These are phyloP conservation scores for Diadema setosum DNA, from an alignment of 35 echinoderm and acorn worm genomes.

Conservation along the genomic window DNA sequence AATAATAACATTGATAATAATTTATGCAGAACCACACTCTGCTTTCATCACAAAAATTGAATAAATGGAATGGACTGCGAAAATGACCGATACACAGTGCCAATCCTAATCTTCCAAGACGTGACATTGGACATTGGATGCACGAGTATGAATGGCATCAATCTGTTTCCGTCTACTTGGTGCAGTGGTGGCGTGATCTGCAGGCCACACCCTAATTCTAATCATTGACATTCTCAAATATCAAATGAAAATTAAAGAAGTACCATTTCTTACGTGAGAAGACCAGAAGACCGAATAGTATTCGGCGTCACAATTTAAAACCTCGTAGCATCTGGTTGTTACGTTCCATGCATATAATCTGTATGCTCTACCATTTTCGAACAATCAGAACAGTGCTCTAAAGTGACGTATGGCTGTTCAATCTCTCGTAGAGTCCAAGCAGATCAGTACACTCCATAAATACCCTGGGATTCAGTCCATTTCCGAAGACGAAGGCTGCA, in stretches of 20 bases:
- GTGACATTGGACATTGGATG: background rate
- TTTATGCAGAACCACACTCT: background rate
- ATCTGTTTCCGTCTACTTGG: background rate
- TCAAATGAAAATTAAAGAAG: no score
- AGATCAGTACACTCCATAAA: background rate
- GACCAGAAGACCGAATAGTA: background rate
- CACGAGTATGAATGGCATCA: background rate
- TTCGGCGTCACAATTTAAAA: background rate
- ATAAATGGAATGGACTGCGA: background rate
- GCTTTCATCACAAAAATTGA: background rate
- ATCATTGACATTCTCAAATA: background rate
- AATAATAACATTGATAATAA: no score
- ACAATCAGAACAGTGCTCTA: background rate
- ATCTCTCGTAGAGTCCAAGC: background rate
- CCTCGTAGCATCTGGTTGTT: conserved; percentile 2
- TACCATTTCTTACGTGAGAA: background rate
- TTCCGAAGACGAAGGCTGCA: conserved; percentile 2
- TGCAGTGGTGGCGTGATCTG: no score
- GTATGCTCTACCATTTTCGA: background rate
- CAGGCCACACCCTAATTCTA: background rate
- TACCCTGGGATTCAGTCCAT: conserved; percentile 20
- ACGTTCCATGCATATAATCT: conserved; percentile 17
- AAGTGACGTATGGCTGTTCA: background rate
- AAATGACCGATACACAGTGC: background rate
- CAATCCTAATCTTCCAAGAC: background rate